Base-by-base conservation (phyloP, 1,140 invertebrate species). In the Temnothorax curvispinosus region DNA sequence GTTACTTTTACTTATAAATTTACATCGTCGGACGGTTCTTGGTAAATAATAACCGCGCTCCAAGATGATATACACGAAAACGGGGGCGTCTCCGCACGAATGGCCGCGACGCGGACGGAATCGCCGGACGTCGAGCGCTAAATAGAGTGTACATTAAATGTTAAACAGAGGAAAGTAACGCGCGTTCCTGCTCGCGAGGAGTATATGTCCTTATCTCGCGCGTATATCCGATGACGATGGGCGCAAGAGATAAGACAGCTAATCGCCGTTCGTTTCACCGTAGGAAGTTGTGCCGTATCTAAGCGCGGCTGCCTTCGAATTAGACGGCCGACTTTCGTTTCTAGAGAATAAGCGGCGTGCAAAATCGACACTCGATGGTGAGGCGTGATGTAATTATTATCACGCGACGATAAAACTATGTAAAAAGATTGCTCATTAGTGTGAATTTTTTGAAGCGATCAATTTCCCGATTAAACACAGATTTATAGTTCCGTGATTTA, bases 1-100 rank as follows among this genome's bases (percentile, higher is more conserved):
- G 47, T 69, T 69, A 78, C 64, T 81, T 81, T 81, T 81, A 81
- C 78, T 81, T 81, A 81, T 81, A 81, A 81, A 81, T 81, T 71
- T 81, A 81, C 47, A 69, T 81, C 77, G 47, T 52, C 21, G 15
- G 44, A 35, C 18, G 60, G 47, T 41, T 21, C 41, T 80, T 44
- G 11, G 47, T 15, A 58, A 81, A 71, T 71, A 81, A 71, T 56
- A 81, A 56, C 15, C 8, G 35, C 35, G 62, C 47, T 5, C 3
- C 15, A 35, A 67, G 77, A 32, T 41, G 65, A 56, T 18, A 58
- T 58, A 38, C 21, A 56, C 78, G 38, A 71, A 81, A 81, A 44
- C 64, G 35, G 50, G 50, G 47, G 38, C 64, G 47, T 71, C 21
- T 44, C 9, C 50, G 78, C 50, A 35, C 52, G 47, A 71, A 81